These are phyloP conservation scores for Chiridota heheva DNA, from an alignment of 35 echinoderm and acorn worm genomes.

Conservation along the genomic window DNA sequence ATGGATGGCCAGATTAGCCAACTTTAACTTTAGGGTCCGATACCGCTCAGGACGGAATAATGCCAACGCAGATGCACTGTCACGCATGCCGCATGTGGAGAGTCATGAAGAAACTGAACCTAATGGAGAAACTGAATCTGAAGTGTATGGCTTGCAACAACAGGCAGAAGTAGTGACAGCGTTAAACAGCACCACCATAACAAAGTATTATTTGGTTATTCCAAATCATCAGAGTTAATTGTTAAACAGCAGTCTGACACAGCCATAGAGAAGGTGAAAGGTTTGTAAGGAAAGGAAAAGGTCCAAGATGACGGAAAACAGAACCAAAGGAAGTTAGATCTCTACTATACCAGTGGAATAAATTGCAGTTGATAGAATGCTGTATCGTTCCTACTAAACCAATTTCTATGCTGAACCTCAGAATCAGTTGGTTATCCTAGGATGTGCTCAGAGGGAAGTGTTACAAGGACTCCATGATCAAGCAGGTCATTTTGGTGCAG, in stretches of 20 bases:
- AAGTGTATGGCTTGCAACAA: too few species aligned
- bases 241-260: too few species aligned
- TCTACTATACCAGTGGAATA: not conserved
- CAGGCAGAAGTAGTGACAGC: too few species aligned
- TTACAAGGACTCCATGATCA: not conserved
- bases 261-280: not conserved
- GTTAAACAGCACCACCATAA: too few species aligned
- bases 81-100: not conserved
- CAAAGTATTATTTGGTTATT: too few species aligned
- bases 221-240: too few species aligned
- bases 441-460: not conserved
- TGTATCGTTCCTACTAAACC: not conserved
- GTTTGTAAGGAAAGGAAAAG: not conserved
- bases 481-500: not conserved
- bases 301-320: not conserved
- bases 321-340: not conserved
- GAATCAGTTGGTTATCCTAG: not conserved
- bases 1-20: constrained; percentile 25
- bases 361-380: not conserved
- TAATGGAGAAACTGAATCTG: too few species aligned
- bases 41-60: not conserved
- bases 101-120: too few species aligned
- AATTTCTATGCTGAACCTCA: not conserved
- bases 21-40: not conserved
- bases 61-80: constrained; percentile 18